A percentile compares a stretch with the other conserved stretches of the same genome.
Conservation (phyloP, 2,113 vertebrate species). For the Harpagus bidentatus region DNA sequence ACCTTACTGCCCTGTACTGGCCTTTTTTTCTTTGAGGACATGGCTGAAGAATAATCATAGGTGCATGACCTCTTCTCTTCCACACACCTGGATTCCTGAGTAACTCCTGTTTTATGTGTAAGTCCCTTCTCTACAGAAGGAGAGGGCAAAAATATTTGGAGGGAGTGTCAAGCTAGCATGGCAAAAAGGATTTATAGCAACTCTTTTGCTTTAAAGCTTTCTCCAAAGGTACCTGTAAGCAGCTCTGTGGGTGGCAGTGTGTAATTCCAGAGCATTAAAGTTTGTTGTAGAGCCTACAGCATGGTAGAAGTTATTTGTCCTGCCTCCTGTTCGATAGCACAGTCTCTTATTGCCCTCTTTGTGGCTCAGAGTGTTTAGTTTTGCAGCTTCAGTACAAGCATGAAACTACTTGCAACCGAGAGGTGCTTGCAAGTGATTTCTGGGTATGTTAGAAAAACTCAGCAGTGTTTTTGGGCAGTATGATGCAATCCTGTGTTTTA, state of each 20-base stretch:
- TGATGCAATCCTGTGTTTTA: neutral
- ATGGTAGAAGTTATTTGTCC: neutral
- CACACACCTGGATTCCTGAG: neutral
- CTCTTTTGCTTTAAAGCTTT: neutral
- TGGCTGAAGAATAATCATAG: neutral
- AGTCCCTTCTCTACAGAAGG: neutral
- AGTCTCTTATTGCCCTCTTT: neutral
- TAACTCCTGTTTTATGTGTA: neutral
- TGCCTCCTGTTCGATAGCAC: neutral
- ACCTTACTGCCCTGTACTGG: neutral
- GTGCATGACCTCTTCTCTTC: neutral
- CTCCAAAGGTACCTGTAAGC: neutral
- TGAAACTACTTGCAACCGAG: neutral
- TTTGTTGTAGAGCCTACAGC: neutral
- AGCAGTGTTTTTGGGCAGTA: fast-evolving
- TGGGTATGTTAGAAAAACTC: neutral
- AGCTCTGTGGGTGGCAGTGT: neutral
- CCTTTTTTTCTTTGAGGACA: neutral
- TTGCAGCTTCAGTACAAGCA: neutral
- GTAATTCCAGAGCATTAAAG: constrained; percentile 47
- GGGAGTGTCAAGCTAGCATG: neutral
- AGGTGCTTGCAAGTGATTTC: neutral
- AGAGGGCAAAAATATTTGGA: neutral
- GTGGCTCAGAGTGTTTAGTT: neutral
- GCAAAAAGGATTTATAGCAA: neutral